A percentile compares a stretch with the other conserved stretches of the same genome.
Evolutionary conservation across 2,888 invertebrate species (phyloP).

Genomic region (Cacoxenus indagator): DNA sequence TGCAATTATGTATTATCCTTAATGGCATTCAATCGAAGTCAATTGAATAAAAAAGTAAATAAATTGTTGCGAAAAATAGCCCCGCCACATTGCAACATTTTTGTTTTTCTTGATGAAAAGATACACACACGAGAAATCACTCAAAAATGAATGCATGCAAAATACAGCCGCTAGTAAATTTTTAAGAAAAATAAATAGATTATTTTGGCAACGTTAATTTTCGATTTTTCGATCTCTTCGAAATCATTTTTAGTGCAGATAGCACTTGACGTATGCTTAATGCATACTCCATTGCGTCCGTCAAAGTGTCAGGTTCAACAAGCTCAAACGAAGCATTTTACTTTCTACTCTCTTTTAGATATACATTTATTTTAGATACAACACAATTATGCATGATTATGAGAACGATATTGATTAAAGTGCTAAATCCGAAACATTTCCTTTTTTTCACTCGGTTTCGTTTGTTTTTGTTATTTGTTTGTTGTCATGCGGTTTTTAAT

Average conservation of each 20-base stretch:
- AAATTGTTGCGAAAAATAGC: no score
- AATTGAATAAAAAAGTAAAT: background rate
- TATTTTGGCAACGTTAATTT: no score
- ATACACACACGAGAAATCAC: background rate
- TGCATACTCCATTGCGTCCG: background rate
- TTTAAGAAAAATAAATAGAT: no score
- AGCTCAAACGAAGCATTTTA: no score
- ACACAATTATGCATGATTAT: background rate
- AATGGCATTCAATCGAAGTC: background rate
- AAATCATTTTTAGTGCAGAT: no score
- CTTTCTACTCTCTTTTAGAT: background rate
- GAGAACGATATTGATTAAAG: conserved; percentile 10
- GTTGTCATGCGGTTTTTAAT: no score
- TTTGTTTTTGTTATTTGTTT: no score
- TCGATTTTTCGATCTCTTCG: no score
- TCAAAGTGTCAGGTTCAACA: background rate
- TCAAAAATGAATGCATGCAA: background rate
- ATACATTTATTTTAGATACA: background rate
- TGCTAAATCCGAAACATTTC: conserved; percentile 2
- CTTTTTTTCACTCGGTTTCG: no score
- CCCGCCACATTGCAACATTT: no score
- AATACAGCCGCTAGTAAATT: no score
- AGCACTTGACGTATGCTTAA: background rate
- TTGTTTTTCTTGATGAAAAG: no score
- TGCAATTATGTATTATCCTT: background rate